Percentiles rank a stretch among this genome's conserved stretches.
These are phyloP conservation scores for Calliopsis andreniformis DNA, from an alignment of 1,140 invertebrate genomes.

Conservation along the genomic window DNA sequence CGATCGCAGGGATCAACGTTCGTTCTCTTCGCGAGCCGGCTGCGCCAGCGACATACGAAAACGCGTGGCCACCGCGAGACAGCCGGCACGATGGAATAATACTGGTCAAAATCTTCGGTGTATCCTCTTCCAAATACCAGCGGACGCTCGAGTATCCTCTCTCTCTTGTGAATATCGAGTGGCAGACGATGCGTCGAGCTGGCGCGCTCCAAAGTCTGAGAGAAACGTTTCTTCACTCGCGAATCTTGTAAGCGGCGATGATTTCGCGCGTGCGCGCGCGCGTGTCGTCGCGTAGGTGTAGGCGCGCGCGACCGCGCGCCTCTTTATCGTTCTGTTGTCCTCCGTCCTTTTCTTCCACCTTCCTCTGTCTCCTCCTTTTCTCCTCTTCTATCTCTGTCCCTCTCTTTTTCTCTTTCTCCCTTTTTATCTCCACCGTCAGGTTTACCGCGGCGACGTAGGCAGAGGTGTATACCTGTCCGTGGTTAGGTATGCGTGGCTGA, in stretches of 20 bases:
- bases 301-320: conserved; percentile 35
- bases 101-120: too few species aligned
- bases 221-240: background rate
- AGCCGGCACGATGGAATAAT: too few species aligned
- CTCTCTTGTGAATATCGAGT: background rate
- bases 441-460: conserved; percentile 2
- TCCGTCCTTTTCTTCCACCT: conserved; percentile 16
- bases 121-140: background rate
- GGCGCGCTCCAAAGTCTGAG: background rate
- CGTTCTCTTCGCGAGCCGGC: conserved; percentile 3
- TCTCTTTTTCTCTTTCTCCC: background rate
- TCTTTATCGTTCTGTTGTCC: conserved; percentile 36
- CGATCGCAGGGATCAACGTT: background rate
- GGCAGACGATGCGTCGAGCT: background rate
- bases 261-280: conserved; percentile 3
- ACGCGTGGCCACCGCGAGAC: conserved; percentile 7
- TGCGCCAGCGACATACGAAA: background rate
- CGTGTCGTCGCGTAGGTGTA: conserved; percentile 7
- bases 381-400: conserved; percentile 1
- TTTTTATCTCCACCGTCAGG: conserved; percentile 3
- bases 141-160: background rate
- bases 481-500: conserved; percentile 47
- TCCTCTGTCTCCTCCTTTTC: background rate
- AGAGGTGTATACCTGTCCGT: conserved; percentile 15
- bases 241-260: background rate